phyloP scores from a whole-genome alignment of 2,113 vertebrate species.

The Shinisaurus crocodilurus region DNA sequence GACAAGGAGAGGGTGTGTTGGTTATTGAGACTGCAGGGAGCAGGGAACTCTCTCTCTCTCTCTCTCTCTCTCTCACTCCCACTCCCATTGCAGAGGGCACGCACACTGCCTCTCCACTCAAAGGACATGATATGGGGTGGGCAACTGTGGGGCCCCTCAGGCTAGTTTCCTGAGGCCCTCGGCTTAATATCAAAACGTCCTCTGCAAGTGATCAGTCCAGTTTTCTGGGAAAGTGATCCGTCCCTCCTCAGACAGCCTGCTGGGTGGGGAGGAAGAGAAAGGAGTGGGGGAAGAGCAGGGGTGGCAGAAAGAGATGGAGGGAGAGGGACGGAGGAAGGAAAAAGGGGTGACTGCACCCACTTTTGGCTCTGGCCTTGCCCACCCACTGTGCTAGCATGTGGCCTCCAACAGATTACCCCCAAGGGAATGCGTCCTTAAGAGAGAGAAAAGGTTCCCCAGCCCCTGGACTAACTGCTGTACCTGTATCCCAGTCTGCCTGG shows the following conservation, averaged over 20 bases:
- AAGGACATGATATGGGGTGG: not conserved
- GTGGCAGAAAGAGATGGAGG: not conserved
- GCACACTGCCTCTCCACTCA: not conserved
- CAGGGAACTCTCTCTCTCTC: not conserved
- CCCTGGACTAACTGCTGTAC: not conserved
- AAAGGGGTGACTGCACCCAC: not conserved
- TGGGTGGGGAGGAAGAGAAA: not conserved
- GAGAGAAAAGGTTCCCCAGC: too few species aligned
- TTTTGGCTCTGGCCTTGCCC: too few species aligned
- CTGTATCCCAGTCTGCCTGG: not conserved
- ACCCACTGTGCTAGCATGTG: too few species aligned
- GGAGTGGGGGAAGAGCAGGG: too few species aligned
- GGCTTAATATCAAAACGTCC: not conserved
- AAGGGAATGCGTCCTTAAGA: too few species aligned
- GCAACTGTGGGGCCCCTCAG: not conserved
- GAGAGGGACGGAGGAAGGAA: not conserved
- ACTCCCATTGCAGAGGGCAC: not conserved
- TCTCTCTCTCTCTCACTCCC: too few species aligned
- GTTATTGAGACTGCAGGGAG: not conserved
- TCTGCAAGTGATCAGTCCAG: not conserved
- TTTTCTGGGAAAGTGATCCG: not conserved
- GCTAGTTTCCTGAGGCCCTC: not conserved
- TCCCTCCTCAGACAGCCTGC: not conserved
- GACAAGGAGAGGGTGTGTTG: not conserved
- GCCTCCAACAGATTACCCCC: too few species aligned